phyloP scores from a whole-genome alignment of 2,113 vertebrate species.

The Heterochromis multidens region DNA sequence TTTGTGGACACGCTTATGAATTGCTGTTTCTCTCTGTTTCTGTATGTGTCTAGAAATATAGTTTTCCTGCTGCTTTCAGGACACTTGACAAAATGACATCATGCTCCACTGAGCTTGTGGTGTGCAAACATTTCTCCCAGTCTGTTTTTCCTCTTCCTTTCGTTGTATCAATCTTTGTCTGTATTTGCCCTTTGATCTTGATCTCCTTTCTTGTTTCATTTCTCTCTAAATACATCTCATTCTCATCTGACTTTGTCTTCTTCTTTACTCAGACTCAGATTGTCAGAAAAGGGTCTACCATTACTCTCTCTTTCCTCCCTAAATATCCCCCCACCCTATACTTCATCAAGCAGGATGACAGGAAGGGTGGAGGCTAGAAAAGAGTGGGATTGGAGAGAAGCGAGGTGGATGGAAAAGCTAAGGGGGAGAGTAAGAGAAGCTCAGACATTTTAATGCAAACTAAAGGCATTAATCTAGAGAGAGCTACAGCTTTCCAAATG shows the following conservation, averaged over 20 bases:
- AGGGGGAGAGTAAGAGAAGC: not conserved
- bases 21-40: not conserved
- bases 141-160: not conserved
- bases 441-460: slow-evolving; percentile 28
- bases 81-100: not conserved
- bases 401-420: not conserved
- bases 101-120: not conserved
- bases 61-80: not conserved
- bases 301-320: slow-evolving; percentile 11
- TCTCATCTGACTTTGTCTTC: not conserved
- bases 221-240: not conserved
- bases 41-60: not conserved
- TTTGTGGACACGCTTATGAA: not conserved
- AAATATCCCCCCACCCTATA: not conserved
- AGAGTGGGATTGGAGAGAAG: not conserved
- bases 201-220: not conserved
- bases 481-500: not conserved
- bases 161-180: not conserved
- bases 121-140: not conserved
- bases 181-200: not conserved
- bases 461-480: slow-evolving; percentile 22
- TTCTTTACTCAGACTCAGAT: not conserved
- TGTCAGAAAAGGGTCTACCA: slow-evolving; percentile 9
- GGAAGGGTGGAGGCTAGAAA: not conserved
- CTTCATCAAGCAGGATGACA: slow-evolving; percentile 21